A percentile compares a stretch with the other conserved stretches of the same genome.
These are phyloP conservation scores for Campaea margaritaria DNA, from an alignment of 2,888 invertebrate genomes.

Conservation along the genomic window DNA sequence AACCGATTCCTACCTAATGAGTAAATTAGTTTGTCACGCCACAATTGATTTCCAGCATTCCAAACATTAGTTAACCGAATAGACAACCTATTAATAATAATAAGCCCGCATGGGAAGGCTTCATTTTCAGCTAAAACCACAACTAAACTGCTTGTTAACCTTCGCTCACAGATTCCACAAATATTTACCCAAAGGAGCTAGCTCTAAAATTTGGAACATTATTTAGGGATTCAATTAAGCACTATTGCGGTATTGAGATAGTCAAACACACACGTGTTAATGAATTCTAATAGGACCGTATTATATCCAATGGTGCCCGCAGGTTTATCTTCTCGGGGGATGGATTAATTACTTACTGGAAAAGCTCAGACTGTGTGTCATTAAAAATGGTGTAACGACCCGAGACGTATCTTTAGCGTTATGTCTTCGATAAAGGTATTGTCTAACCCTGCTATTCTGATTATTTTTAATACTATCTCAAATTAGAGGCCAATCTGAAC, in stretches of 20 bases:
- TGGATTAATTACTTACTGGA: constrained; percentile 50
- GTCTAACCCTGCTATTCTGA: neutral
- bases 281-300: constrained; percentile 36
- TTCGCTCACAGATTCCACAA: constrained; percentile 26
- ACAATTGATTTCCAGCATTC: neutral
- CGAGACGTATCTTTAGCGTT: constrained; percentile 27
- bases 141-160: constrained; percentile 22
- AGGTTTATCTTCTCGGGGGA: constrained; percentile 46
- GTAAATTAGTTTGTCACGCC: too few relatives aligned
- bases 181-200: constrained; percentile 30
- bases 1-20: too few relatives aligned
- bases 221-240: constrained; percentile 35
- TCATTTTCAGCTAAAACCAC: constrained; percentile 22
- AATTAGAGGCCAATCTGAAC: neutral
- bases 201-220: constrained; percentile 29
- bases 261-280: constrained; percentile 38
- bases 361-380: constrained; percentile 11
- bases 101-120: constrained; percentile 6
- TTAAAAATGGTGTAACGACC: constrained; percentile 35
- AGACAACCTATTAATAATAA: constrained; percentile 7
- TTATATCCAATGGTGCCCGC: constrained; percentile 42
- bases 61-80: constrained; percentile 1
- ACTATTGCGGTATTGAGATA: constrained; percentile 37
- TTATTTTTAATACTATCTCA: too few relatives aligned
- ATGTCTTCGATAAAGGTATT: neutral